Base-by-base conservation (phyloP, 2,888 invertebrate species). In the Coleophora flavipennella region DNA sequence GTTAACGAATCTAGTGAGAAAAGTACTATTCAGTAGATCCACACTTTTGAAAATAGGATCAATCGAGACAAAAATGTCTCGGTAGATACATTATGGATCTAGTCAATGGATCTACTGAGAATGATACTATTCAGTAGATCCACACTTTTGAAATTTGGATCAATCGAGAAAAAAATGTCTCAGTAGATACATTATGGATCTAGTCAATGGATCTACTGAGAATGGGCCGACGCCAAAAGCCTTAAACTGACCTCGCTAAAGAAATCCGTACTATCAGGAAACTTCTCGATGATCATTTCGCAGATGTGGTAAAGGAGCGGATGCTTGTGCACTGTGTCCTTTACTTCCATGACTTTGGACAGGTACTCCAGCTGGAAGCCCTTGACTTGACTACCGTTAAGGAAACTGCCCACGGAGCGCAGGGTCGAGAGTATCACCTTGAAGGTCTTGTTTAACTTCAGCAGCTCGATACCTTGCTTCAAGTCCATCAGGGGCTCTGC, bases 301-400 rank as follows among this genome's bases (percentile, higher is more conserved):
- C 98, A 98, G 50, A 99, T 88, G 75, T 99, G 99, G 77, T 99
- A 97, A 44, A 99, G 87, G 44, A 99, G 85, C 6, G 99, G 97
- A 80, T 99, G 98, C 76, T 99, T 99, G 76, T 99, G 97, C 31
- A 99, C 97, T 0, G 99, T 99, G 77, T 99, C 99, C 83, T 99
- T 97, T 33, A 99, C 97, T 86, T 99, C 97, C 62, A 97, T 97
- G 59, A 96, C 95, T 87, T 99, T 98, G 35, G 96, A 90, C 59
- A 99, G 87, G 79, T 99, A 99, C 63, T 99, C 99, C 53, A 99
- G 89, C 69, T 97, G 95, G 83, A 99, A 99, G 20, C 99, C 99
- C 81, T 95, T 96, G 29, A 95, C 95, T 60, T 91, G 90, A 58
- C 91, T 91, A 39, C 97, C 97, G 71, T 99, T 99, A 44, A 99